Conservation (phyloP, 1,140 invertebrate genomes). For the Physella acuta region DNA sequence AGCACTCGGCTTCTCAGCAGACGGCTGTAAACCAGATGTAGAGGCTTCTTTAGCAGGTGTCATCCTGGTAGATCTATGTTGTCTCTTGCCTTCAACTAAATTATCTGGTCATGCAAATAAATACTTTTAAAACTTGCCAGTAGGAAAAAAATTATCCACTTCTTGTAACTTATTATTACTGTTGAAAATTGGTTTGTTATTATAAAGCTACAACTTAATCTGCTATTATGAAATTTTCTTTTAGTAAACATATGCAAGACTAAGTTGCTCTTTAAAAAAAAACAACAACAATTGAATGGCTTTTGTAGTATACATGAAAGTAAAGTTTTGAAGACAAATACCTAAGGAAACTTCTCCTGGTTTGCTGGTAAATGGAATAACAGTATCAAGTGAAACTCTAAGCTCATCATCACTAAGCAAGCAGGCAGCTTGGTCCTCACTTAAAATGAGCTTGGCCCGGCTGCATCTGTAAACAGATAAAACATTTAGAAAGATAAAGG, state of each 20-base stretch:
- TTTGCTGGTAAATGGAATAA: slow-evolving; percentile 13
- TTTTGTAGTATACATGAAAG: too few species aligned
- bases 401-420: slow-evolving; percentile 40
- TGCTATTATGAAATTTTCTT: too few species aligned
- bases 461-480: slow-evolving; percentile 36
- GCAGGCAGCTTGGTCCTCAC: slow-evolving; percentile 46
- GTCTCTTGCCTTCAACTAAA: slow-evolving; percentile 34
- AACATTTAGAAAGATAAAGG: background rate
- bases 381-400: slow-evolving; percentile 8
- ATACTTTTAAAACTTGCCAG: too few species aligned
- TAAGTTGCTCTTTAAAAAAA: too few species aligned
- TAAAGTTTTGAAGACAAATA: too few species aligned
- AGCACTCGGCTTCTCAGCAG: background rate
- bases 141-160: too few species aligned
- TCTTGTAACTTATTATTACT: too few species aligned
- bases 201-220: too few species aligned
- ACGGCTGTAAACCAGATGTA: background rate
- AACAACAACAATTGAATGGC: too few species aligned
- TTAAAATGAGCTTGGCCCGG: slow-evolving; percentile 41
- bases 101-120: slow-evolving; percentile 47
- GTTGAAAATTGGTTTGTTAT: too few species aligned
- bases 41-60: background rate
- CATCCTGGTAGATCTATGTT: background rate
- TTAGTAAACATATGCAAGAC: too few species aligned
- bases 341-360: slow-evolving; percentile 47